These are phyloP conservation scores for Nasonovia ribisnigri DNA, from an alignment of 2,888 invertebrate species.

Conservation along the genomic window DNA sequence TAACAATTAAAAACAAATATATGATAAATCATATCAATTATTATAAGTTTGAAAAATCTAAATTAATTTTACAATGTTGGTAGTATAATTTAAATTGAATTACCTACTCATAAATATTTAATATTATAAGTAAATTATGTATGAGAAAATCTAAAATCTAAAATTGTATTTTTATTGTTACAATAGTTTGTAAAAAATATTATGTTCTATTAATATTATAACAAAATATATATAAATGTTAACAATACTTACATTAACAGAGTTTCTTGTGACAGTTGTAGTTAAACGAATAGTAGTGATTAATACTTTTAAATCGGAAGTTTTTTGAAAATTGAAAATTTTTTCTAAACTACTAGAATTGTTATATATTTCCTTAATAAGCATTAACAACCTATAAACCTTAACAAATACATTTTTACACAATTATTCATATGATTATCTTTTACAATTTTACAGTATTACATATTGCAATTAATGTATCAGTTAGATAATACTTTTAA, in stretches of 20 bases:
- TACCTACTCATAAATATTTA: background rate
- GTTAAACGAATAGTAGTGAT: conserved; percentile 35
- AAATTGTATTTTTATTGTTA: background rate
- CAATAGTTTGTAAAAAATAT: background rate
- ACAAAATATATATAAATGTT: background rate
- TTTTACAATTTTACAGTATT: background rate
- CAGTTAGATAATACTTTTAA: background rate
- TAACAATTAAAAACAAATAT: background rate
- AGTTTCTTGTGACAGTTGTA: conserved; percentile 42
- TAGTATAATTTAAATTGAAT: background rate
- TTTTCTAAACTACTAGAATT: conserved; percentile 38
- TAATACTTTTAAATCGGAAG: conserved; percentile 42
- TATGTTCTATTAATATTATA: background rate
- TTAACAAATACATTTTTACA: conserved; percentile 6
- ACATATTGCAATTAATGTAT: background rate
- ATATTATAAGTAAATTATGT: background rate
- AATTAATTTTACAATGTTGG: background rate
- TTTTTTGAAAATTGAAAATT: conserved; percentile 47
- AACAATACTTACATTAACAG: conserved; percentile 41
- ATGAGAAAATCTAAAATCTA: background rate
- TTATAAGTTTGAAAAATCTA: background rate
- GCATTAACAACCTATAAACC: conserved; percentile 34
- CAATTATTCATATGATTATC: background rate
- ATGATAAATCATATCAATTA: background rate
- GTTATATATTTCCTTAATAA: conserved; percentile 31